Conservation (phyloP, 1,140 invertebrate species). For the Tetraneura akinire region DNA sequence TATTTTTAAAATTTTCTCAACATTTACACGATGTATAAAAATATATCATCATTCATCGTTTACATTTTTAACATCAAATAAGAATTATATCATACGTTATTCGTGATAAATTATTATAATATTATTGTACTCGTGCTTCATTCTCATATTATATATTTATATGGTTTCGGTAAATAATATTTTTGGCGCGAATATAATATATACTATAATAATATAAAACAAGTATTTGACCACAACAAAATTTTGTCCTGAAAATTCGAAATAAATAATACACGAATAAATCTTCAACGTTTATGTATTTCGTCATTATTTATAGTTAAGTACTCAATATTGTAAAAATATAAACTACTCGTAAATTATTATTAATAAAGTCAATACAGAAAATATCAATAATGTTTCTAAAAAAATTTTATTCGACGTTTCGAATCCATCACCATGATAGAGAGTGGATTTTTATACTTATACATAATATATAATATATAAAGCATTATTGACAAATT, state of each 20-base stretch:
- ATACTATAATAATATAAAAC: too few species aligned
- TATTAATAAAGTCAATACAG: conserved; percentile 32
- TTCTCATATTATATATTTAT: conserved; percentile 12
- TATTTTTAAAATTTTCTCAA: background rate
- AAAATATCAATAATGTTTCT: too few species aligned
- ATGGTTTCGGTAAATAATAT: conserved; percentile 16
- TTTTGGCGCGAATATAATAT: background rate
- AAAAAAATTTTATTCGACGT: too few species aligned
- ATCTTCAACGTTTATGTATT: too few species aligned
- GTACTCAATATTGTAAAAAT: too few species aligned
- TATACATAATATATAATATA: background rate
- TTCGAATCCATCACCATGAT: too few species aligned
- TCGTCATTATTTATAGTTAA: too few species aligned
- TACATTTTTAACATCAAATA: background rate
- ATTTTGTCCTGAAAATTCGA: background rate
- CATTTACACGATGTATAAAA: background rate
- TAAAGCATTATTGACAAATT: too few species aligned
- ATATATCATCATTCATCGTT: background rate
- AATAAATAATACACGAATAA: too few species aligned
- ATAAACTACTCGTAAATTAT: too few species aligned
- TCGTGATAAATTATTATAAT: background rate
- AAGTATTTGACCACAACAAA: conserved; percentile 25
- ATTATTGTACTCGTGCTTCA: too few species aligned
- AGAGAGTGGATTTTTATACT: too few species aligned
- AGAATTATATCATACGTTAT: background rate